Percentiles rank a stretch among this genome's conserved stretches.
These are phyloP conservation scores for Urocyon cinereoargenteus DNA, from an alignment of 2,797 vertebrate species.

Conservation along the genomic window DNA sequence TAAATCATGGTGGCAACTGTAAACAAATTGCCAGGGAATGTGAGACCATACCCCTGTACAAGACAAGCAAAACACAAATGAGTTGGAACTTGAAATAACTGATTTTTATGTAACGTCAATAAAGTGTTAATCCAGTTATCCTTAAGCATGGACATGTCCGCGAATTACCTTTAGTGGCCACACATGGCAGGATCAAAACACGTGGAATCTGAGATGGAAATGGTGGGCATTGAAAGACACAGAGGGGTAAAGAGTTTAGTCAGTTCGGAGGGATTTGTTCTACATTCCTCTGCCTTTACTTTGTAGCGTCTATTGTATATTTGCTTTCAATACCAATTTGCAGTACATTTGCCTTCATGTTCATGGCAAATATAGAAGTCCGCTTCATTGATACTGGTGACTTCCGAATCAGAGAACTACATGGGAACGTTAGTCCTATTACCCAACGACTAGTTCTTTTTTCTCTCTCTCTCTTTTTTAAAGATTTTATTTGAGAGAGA, in stretches of 20 bases:
- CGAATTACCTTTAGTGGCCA: constrained; percentile 41
- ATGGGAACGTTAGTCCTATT: neutral
- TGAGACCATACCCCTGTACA: neutral
- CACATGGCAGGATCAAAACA: neutral
- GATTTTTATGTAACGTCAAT: constrained; percentile 30
- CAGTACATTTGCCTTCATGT: neutral
- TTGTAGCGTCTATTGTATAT: fast-evolving
- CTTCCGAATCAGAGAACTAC: neutral
- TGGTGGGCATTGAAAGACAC: fast-evolving
- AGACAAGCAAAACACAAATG: neutral
- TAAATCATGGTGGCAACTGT: constrained; percentile 62
- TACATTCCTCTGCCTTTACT: neutral
- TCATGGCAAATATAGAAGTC: neutral
- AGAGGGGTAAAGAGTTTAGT: neutral
- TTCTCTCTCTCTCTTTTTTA: too few relatives aligned
- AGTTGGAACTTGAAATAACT: neutral
- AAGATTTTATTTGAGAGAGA: too few relatives aligned
- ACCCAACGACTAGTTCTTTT: neutral
- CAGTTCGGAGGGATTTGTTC: neutral
- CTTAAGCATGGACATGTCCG: neutral
- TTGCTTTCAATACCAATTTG: neutral
- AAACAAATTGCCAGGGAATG: constrained; percentile 48
- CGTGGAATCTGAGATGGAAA: neutral
- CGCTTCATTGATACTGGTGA: neutral
- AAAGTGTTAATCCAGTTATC: constrained; percentile 4